phyloP scores from a whole-genome alignment of 2,113 vertebrate genomes.

The Dermatemys mawii region DNA sequence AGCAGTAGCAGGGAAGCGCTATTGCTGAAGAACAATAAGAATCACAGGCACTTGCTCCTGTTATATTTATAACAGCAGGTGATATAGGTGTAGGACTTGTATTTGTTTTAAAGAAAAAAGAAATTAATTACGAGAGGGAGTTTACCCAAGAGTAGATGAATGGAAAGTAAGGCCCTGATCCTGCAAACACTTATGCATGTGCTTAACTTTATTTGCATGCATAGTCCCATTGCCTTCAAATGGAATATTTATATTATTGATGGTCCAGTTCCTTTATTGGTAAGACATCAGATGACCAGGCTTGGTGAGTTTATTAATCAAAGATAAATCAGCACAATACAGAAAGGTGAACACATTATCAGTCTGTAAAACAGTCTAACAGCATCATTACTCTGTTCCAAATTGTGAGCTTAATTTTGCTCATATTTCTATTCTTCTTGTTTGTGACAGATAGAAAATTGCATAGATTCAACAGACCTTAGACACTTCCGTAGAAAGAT shows the following conservation, averaged over 20 bases:
- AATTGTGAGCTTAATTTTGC: background rate
- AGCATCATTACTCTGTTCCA: background rate
- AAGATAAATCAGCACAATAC: background rate
- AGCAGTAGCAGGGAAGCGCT: background rate
- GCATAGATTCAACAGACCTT: background rate
- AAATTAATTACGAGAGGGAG: background rate
- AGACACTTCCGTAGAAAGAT: background rate
- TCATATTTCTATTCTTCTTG: background rate
- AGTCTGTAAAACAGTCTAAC: background rate
- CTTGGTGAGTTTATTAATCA: background rate
- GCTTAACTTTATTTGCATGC: background rate
- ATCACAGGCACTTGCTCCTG: rapidly evolving
- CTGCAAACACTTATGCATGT: background rate
- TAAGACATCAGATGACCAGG: background rate
- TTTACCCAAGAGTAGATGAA: background rate
- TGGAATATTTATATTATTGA: background rate
- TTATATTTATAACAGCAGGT: background rate
- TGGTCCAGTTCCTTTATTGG: background rate
- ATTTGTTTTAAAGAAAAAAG: background rate
- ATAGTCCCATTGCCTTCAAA: background rate
- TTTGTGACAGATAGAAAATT: background rate
- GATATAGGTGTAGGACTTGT: rapidly evolving
- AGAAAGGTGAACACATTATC: background rate
- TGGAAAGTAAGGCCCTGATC: background rate
- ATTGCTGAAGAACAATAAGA: background rate